phyloP scores from a whole-genome alignment of 2,888 invertebrate species.

The Sclerodermus sp. region DNA sequence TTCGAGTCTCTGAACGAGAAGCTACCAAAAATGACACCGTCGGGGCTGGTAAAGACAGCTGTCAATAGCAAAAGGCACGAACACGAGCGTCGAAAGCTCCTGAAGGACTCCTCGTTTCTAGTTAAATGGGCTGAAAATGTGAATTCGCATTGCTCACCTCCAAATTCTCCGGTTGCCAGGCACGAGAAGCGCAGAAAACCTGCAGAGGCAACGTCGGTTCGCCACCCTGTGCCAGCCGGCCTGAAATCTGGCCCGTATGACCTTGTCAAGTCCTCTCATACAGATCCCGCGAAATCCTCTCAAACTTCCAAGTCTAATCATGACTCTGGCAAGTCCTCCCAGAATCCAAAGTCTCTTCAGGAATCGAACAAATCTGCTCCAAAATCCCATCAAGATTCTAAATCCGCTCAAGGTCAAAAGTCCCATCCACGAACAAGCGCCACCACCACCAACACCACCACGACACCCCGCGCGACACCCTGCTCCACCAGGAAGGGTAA shows the following conservation, averaged over 20 bases:
- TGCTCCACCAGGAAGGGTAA: conserved; percentile 59
- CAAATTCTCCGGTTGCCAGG: too few relatives aligned
- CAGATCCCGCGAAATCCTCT: conserved; percentile 16
- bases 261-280: neutral
- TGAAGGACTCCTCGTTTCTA: conserved; percentile 57
- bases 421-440: conserved; percentile 52
- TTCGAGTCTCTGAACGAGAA: conserved; percentile 35
- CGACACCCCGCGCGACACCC: conserved; percentile 59
- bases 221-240: conserved; percentile 53
- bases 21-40: conserved; percentile 61
- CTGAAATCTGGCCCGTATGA: conserved; percentile 29
- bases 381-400: too few relatives aligned
- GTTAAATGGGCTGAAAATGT: conserved; percentile 52
- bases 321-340: too few relatives aligned
- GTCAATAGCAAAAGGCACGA: conserved; percentile 66
- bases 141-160: too few relatives aligned
- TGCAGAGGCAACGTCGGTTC: conserved; percentile 55
- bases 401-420: conserved; percentile 30
- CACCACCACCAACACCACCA: conserved; percentile 58
- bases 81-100: conserved; percentile 60
- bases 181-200: conserved; percentile 24
- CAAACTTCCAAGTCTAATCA: conserved; percentile 5
- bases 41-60: conserved; percentile 67
- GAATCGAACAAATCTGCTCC: too few relatives aligned
- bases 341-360: too few relatives aligned